These are phyloP conservation scores for Calidris pugnax DNA, from an alignment of 2,113 vertebrate species.

Conservation along the genomic window DNA sequence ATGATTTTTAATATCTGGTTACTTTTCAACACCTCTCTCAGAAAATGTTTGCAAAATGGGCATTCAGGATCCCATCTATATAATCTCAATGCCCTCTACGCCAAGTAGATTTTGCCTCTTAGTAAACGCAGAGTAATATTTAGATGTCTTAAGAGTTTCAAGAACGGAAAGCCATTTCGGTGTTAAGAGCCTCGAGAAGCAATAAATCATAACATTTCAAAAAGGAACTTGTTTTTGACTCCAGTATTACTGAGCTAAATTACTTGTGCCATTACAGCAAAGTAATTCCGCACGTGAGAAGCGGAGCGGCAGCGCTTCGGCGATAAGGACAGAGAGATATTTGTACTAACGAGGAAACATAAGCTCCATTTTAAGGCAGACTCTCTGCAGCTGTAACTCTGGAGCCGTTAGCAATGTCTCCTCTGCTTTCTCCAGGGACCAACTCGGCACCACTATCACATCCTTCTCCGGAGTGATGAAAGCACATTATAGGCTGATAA, in stretches of 20 bases:
- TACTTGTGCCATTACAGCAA: neutral
- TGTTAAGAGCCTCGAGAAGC: neutral
- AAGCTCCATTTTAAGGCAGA: neutral
- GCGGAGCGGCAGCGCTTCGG: neutral
- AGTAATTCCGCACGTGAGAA: neutral
- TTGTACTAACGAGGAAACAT: neutral
- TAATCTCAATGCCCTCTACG: neutral
- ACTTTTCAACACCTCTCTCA: neutral
- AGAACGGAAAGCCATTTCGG: neutral
- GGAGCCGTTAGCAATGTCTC: slow-evolving; percentile 10
- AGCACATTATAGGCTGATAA: slow-evolving; percentile 53
- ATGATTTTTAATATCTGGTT: neutral
- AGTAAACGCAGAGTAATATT: neutral
- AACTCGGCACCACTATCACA: slow-evolving; percentile 33
- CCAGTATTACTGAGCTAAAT: neutral
- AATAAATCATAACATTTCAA: neutral
- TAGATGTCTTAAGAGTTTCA: neutral
- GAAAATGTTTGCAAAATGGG: neutral
- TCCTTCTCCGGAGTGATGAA: slow-evolving; percentile 40
- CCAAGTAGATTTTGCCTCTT: neutral
- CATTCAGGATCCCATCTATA: neutral
- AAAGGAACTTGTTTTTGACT: neutral
- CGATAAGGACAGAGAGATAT: neutral
- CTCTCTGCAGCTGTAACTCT: neutral
- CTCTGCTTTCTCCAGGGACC: slow-evolving; percentile 27